Conservation (phyloP, 2,113 vertebrate species). For the Notiomystis cincta region DNA sequence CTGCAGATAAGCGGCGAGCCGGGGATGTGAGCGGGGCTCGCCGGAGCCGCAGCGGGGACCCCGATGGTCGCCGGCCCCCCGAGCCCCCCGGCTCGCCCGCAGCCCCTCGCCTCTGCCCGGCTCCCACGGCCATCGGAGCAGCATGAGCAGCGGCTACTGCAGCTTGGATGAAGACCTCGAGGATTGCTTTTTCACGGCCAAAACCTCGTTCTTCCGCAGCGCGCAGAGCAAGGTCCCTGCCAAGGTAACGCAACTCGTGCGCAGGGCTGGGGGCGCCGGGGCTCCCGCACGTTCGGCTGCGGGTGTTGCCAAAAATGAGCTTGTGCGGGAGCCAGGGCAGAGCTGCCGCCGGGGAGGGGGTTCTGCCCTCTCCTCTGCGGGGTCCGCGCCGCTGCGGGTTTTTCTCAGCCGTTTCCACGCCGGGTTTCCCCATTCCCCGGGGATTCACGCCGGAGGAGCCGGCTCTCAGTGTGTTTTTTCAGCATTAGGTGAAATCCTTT, state of each 20-base stretch:
- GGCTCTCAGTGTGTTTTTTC: background rate
- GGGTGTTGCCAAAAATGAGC: background rate
- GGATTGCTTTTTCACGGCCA: conserved; percentile 95
- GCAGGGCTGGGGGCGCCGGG: background rate
- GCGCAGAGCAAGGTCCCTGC: conserved; percentile 59
- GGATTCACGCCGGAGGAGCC: background rate
- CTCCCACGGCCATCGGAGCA: conserved; percentile 76
- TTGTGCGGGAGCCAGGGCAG: background rate
- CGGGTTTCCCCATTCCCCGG: background rate
- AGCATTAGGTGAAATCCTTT: background rate
- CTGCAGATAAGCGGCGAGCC: conserved; percentile 6
- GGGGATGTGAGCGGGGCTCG: conserved; percentile 23
- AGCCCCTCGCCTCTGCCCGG: background rate
- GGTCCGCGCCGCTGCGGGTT: background rate
- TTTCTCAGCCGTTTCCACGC: background rate
- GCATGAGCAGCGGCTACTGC: conserved; percentile 97
- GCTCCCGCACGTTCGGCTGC: background rate
- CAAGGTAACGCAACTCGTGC: conserved; percentile 75
- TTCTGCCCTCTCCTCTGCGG: background rate
- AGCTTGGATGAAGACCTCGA: conserved; percentile 94
- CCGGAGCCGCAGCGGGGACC: background rate
- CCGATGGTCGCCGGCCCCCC: background rate
- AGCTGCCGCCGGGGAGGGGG: background rate
- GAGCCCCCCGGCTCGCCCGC: background rate
- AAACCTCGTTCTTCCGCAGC: conserved; percentile 88